phyloP scores from a whole-genome alignment of 2,113 vertebrate species.

The Lamprologus ornatipinnis region DNA sequence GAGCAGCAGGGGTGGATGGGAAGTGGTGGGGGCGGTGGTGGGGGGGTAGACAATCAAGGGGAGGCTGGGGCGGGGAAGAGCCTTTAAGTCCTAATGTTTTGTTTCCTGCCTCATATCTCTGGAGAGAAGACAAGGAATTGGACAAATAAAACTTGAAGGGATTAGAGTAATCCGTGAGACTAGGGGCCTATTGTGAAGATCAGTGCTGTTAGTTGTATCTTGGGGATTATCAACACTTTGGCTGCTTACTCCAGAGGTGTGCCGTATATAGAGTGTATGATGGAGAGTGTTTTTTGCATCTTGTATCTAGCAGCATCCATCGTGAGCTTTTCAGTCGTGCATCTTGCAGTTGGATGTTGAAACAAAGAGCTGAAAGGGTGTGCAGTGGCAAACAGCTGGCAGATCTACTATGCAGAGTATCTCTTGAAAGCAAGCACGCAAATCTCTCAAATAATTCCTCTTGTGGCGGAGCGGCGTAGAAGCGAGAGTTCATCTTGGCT shows the following conservation, averaged over 20 bases:
- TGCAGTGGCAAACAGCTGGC: background rate
- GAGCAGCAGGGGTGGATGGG: conserved; percentile 21
- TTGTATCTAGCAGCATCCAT: background rate
- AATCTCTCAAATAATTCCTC: background rate
- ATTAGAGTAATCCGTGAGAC: conserved; percentile 68
- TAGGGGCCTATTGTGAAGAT: conserved; percentile 56
- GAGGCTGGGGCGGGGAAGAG: conserved; percentile 43
- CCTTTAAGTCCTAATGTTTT: conserved; percentile 67
- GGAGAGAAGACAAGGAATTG: conserved; percentile 62
- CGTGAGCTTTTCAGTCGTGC: background rate
- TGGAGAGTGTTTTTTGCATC: background rate
- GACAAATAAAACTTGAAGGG: conserved; percentile 69
- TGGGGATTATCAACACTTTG: conserved; percentile 63
- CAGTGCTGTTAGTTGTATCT: conserved; percentile 57
- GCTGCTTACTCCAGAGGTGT: conserved; percentile 50
- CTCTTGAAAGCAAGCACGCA: background rate
- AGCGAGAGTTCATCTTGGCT: background rate
- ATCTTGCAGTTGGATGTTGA: background rate
- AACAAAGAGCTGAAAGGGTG: background rate
- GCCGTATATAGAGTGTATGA: conserved; percentile 2
- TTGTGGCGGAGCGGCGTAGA: background rate
- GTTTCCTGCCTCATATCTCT: conserved; percentile 59
- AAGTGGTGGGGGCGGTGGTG: background rate
- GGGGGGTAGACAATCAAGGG: conserved; percentile 8
- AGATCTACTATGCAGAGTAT: background rate